A percentile compares a stretch with the other conserved stretches of the same genome.
These are phyloP conservation scores for Malthinus flaveolus DNA, from an alignment of 2,888 invertebrate species.

Conservation along the genomic window DNA sequence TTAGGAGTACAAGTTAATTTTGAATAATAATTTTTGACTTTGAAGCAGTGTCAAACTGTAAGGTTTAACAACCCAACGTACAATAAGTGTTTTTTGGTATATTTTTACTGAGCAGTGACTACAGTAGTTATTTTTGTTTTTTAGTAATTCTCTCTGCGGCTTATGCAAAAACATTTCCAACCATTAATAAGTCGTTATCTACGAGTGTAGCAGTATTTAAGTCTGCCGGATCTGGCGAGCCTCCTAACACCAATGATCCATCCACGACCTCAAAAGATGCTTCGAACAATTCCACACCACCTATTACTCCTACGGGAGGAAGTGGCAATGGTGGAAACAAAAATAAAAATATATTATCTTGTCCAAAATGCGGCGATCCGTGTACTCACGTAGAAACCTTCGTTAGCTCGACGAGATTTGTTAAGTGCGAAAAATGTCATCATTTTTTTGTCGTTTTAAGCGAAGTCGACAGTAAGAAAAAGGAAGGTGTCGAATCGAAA, in stretches of 20 bases:
- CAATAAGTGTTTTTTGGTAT: no score
- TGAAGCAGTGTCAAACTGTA: no score
- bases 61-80: no score
- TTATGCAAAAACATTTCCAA: conserved; percentile 37
- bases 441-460: conserved; percentile 96
- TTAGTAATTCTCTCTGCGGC: conserved; percentile 44
- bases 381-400: conserved; percentile 97
- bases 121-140: no score
- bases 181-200: conserved; percentile 37
- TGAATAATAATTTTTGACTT: no score
- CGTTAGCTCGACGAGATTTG: conserved; percentile 95
- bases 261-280: conserved; percentile 36
- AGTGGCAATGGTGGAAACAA: conserved; percentile 61
- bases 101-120: no score
- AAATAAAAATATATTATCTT: conserved; percentile 79
- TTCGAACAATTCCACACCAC: conserved; percentile 29
- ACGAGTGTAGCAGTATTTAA: conserved; percentile 47
- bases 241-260: conserved; percentile 26
- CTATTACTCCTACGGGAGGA: conserved; percentile 19
- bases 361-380: conserved; percentile 96
- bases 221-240: conserved; percentile 45
- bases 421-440: conserved; percentile 97
- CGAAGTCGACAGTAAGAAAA: conserved; percentile 90
- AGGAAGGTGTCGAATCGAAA: conserved; percentile 76
- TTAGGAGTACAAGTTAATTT: no score